phyloP scores from a whole-genome alignment of 2,797 vertebrate species.

The Austrolebias charrua region DNA sequence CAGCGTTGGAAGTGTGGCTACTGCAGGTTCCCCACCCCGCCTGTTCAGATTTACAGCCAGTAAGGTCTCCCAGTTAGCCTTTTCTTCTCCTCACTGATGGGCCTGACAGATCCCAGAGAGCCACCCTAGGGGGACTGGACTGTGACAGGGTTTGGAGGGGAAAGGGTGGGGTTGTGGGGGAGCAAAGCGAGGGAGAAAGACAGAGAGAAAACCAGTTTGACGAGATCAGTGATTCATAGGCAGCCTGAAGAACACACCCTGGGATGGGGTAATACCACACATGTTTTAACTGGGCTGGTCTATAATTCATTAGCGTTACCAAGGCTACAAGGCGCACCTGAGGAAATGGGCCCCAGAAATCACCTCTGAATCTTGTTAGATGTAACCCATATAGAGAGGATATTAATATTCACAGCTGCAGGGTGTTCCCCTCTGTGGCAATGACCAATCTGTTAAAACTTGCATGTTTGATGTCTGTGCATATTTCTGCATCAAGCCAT shows the following conservation, averaged over 20 bases:
- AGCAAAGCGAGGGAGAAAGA: constrained; percentile 19
- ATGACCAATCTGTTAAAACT: constrained; percentile 51
- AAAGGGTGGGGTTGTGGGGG: constrained; percentile 55
- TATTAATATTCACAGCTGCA: constrained; percentile 68
- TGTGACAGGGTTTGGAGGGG: constrained; percentile 49
- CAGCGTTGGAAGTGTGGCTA: constrained; percentile 59
- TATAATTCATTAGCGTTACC: constrained; percentile 79
- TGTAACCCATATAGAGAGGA: constrained; percentile 40
- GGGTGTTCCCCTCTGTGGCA: constrained; percentile 27
- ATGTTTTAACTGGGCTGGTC: constrained; percentile 76
- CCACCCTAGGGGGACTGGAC: constrained; percentile 67
- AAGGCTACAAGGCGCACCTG: constrained; percentile 73
- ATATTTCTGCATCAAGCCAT: constrained; percentile 55
- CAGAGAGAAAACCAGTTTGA: constrained; percentile 63
- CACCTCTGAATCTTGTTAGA: constrained; percentile 65
- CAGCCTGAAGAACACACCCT: constrained; percentile 75
- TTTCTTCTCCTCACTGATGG: constrained; percentile 72
- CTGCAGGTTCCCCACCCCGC: constrained; percentile 62
- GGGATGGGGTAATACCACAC: constrained; percentile 76
- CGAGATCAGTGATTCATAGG: constrained; percentile 79
- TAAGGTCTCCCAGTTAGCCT: constrained; percentile 70
- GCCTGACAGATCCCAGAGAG: constrained; percentile 76
- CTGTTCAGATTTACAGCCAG: constrained; percentile 73
- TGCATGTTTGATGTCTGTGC: constrained; percentile 38
- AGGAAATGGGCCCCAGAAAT: constrained; percentile 66